A percentile compares a stretch with the other conserved stretches of the same genome.
Conservation (phyloP, 2,113 vertebrate species). For the Saimiri boliviensis region DNA sequence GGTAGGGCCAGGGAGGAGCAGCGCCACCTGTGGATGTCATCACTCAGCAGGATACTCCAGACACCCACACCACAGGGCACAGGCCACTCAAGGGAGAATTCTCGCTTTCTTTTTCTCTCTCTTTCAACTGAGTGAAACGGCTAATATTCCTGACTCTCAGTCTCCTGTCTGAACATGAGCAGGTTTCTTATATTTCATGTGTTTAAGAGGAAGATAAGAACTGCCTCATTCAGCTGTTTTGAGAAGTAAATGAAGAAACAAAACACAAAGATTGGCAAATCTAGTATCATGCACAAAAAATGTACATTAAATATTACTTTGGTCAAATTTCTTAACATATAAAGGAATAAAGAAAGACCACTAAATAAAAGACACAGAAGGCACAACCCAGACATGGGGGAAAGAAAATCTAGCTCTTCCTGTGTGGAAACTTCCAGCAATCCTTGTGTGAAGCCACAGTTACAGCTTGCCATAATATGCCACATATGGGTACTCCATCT, state of each 20-base stretch:
- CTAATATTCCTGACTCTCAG: not conserved
- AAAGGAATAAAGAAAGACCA: not conserved
- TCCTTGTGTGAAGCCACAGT: not conserved
- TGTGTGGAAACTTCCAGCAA: not conserved
- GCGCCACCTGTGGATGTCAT: not conserved
- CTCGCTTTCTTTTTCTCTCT: not conserved
- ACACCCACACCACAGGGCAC: not conserved
- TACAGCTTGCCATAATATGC: not conserved
- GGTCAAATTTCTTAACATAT: not conserved
- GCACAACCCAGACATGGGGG: not conserved
- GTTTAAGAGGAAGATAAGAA: not conserved
- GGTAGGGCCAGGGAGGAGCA: not conserved
- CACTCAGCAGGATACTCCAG: not conserved
- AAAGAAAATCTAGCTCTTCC: not conserved
- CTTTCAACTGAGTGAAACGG: not conserved
- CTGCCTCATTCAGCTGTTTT: not conserved
- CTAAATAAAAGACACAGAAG: not conserved
- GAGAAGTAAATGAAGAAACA: not conserved
- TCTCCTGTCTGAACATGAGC: not conserved
- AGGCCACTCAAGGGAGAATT: not conserved
- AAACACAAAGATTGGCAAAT: not conserved
- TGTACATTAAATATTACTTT: not conserved
- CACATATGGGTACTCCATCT: not conserved
- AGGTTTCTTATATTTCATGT: not conserved
- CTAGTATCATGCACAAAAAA: not conserved